Percentiles rank a stretch among this genome's conserved stretches.
Evolutionary conservation across 2,113 vertebrate species (phyloP).

Genomic region (Mustela nigripes): DNA sequence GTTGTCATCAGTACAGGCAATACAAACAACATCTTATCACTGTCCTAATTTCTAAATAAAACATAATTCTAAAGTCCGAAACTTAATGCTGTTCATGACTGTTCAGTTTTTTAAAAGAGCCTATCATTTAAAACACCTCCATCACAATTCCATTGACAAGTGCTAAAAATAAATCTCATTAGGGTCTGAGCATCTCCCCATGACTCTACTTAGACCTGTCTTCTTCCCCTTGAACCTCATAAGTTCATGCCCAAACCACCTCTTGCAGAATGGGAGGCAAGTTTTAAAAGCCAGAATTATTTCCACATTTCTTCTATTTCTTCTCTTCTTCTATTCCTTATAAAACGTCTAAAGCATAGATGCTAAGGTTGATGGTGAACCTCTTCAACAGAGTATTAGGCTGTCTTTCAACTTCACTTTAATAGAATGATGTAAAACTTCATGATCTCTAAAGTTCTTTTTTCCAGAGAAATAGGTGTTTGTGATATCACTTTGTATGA

Average conservation of each 20-base stretch:
- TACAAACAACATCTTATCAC: background rate
- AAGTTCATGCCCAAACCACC: background rate
- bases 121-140: background rate
- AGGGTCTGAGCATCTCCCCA: background rate
- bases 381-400: background rate
- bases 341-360: background rate
- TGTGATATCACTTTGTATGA: background rate
- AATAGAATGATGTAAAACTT: background rate
- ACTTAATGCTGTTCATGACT: background rate
- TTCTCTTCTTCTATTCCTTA: background rate
- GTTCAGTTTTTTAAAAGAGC: background rate
- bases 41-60: slow-evolving; percentile 37
- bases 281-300: slow-evolving; percentile 41
- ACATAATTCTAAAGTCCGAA: background rate
- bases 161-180: slow-evolving; percentile 35
- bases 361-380: background rate
- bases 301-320: background rate
- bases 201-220: background rate
- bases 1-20: background rate
- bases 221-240: background rate
- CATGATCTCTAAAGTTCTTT: background rate
- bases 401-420: background rate
- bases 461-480: background rate
- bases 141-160: slow-evolving; percentile 15
- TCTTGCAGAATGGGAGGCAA: slow-evolving; percentile 3